A percentile compares a stretch with the other conserved stretches of the same genome.
Conservation (phyloP, 2,113 vertebrate species). For the Nettapus auritus region DNA sequence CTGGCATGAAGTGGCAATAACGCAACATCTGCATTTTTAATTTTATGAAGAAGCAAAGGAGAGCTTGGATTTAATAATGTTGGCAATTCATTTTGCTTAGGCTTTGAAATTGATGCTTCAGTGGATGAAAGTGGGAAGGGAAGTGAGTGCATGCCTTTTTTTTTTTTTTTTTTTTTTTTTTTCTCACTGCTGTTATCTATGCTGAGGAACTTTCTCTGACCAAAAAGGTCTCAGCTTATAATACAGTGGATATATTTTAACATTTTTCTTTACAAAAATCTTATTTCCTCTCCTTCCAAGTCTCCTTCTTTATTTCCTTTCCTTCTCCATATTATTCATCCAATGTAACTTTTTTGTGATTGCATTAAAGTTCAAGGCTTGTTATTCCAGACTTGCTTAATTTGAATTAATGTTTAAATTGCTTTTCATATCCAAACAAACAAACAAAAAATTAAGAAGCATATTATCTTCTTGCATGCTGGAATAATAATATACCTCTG, state of each 20-base stretch:
- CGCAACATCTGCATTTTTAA: neutral
- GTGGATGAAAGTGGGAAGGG: neutral
- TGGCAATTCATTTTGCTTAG: neutral
- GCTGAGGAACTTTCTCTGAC: neutral
- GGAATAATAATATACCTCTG: neutral
- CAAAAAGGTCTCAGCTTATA: neutral
- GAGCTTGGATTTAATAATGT: neutral
- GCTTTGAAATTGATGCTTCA: neutral
- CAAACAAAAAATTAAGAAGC: neutral
- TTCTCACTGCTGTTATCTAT: neutral
- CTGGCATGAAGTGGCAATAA: neutral
- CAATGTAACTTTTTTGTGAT: no score
- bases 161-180: conserved; percentile 5
- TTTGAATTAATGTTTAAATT: conserved; percentile 1
- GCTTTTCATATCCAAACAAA: neutral
- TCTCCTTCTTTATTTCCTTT: no score
- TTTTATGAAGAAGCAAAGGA: neutral
- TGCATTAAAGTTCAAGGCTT: neutral
- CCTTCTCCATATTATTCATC: no score
- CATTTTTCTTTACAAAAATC: neutral
- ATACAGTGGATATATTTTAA: neutral
- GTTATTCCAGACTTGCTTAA: neutral
- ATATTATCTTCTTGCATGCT: neutral
- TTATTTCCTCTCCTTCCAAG: neutral
- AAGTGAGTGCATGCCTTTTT: neutral